Conservation (phyloP, 2,888 invertebrate genomes). For the Crossocerus cetratus region DNA sequence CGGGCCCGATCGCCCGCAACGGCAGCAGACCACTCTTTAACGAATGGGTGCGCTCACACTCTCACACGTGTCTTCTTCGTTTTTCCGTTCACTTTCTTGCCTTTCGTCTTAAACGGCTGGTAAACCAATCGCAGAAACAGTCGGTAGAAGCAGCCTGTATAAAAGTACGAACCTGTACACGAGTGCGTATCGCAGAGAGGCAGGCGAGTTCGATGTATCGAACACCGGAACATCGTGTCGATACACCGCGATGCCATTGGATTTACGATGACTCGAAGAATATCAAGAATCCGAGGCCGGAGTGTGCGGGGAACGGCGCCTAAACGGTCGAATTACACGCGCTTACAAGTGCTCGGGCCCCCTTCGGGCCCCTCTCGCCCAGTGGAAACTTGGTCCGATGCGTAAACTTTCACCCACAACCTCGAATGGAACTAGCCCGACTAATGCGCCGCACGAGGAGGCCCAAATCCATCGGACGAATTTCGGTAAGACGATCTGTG, state of each 20-base stretch:
- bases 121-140: no score
- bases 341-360: constrained; percentile 37
- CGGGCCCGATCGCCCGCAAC: constrained; percentile 12
- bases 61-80: background rate
- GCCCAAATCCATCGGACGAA: no score
- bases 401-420: background rate
- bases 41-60: constrained; percentile 34
- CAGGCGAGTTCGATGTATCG: no score
- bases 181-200: no score
- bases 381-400: background rate
- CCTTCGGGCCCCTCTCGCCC: background rate
- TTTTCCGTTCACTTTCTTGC: background rate
- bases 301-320: constrained; percentile 68
- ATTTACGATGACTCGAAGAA: constrained; percentile 72
- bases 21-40: constrained; percentile 14
- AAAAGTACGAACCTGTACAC: no score
- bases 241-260: constrained; percentile 60
- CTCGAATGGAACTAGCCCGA: background rate
- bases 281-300: constrained; percentile 65
- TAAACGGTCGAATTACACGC: constrained; percentile 70
- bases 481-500: no score
- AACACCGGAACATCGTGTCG: constrained; percentile 11
- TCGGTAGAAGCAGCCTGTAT: no score
- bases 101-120: no score
- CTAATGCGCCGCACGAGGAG: no score